These are phyloP conservation scores for Achatina immaculata DNA, from an alignment of 1,140 invertebrate species.

Conservation along the genomic window DNA sequence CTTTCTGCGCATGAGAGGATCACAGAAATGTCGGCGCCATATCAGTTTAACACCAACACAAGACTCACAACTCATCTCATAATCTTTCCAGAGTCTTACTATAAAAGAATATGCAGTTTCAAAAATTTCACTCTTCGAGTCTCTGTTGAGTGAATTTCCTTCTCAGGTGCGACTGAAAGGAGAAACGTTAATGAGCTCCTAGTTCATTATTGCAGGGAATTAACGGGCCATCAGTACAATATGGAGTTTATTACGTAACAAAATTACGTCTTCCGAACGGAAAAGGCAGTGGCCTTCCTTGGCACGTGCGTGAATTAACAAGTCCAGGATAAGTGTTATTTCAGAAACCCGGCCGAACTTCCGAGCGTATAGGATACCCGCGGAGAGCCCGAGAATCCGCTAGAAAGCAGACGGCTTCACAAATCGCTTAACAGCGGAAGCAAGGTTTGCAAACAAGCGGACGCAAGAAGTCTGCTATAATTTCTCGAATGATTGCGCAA, in stretches of 20 bases:
- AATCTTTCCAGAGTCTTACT: neutral
- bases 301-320: neutral
- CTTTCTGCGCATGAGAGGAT: neutral
- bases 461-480: neutral
- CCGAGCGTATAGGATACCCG: neutral
- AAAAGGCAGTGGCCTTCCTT: neutral
- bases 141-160: neutral
- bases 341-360: constrained; percentile 1
- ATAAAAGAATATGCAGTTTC: neutral
- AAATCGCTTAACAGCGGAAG: constrained; percentile 16
- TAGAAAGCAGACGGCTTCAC: neutral
- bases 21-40: neutral
- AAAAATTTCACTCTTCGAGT: neutral
- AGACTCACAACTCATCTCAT: neutral
- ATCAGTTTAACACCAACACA: neutral
- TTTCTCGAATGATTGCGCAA: neutral
- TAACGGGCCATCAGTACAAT: neutral
- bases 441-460: neutral
- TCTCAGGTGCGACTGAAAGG: neutral
- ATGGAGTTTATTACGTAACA: neutral
- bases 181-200: neutral
- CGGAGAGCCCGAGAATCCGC: neutral
- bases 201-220: neutral
- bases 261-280: constrained; percentile 1
- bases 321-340: neutral